A percentile compares a stretch with the other conserved stretches of the same genome.
Evolutionary conservation across 2,888 invertebrate genomes (phyloP).

Genomic region (Eupithecia centaureata): DNA sequence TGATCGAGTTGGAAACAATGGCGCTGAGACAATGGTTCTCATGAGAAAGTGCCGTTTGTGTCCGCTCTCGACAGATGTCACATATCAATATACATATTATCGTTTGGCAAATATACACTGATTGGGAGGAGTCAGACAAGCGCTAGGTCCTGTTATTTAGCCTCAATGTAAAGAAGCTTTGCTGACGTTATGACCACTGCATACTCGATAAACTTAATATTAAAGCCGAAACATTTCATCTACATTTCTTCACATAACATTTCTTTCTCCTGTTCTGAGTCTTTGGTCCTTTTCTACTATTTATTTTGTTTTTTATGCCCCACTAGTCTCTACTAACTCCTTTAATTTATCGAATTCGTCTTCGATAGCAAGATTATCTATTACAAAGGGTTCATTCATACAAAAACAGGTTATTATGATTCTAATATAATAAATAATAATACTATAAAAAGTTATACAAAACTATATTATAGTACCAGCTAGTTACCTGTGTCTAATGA

Average conservation of each 20-base stretch:
- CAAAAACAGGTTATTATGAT: conserved; percentile 9
- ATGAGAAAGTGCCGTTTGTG: conserved; percentile 68
- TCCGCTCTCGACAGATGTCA: conserved; percentile 44
- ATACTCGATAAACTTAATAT: neutral
- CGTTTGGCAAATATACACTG: conserved; percentile 21
- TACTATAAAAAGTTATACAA: no score
- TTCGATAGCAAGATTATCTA: neutral
- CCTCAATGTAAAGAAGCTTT: conserved; percentile 19
- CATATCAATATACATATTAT: conserved; percentile 29
- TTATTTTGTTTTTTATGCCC: neutral
- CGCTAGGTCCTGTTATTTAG: conserved; percentile 20
- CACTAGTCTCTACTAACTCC: neutral
- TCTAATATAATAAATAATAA: no score
- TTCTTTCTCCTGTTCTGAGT: neutral
- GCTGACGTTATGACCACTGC: neutral
- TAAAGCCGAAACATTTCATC: neutral
- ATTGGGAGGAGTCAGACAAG: conserved; percentile 8
- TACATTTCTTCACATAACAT: neutral
- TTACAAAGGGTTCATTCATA: neutral
- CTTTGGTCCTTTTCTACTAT: neutral
- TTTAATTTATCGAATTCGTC: no score
- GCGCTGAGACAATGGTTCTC: conserved; percentile 59
- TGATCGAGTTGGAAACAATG: conserved; percentile 51
- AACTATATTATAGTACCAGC: neutral
- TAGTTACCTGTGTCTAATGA: conserved; percentile 22